These are phyloP conservation scores for Aplocera efformata DNA, from an alignment of 2,888 invertebrate species.

Conservation along the genomic window DNA sequence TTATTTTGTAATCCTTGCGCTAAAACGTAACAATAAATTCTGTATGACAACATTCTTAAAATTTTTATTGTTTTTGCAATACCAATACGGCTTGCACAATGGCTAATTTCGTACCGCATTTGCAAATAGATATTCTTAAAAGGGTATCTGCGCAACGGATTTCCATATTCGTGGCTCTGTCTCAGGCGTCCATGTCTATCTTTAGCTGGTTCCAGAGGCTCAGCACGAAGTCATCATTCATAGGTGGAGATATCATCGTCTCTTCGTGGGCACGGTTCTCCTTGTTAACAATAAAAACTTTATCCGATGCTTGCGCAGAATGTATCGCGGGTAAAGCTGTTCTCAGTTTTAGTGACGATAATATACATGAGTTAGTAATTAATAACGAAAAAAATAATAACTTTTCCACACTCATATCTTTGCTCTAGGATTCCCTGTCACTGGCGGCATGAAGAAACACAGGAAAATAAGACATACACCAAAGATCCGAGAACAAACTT, in stretches of 20 bases:
- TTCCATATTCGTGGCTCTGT: slow-evolving; percentile 74
- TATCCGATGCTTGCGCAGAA: slow-evolving; percentile 72
- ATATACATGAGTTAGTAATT: too few relatives aligned
- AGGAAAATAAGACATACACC: too few relatives aligned
- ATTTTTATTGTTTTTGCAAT: slow-evolving; percentile 22
- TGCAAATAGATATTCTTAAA: slow-evolving; percentile 20
- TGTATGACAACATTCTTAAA: slow-evolving; percentile 4
- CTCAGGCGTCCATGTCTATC: slow-evolving; percentile 62
- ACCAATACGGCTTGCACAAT: slow-evolving; percentile 15
- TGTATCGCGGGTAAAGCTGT: slow-evolving; percentile 64
- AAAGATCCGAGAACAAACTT: too few relatives aligned
- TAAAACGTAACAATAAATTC: slow-evolving; percentile 1
- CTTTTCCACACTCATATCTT: too few relatives aligned
- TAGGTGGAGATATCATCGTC: slow-evolving; percentile 78
- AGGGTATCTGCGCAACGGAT: slow-evolving; percentile 33
- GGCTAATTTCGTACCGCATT: slow-evolving; percentile 18
- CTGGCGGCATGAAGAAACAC: too few relatives aligned
- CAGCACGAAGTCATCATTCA: slow-evolving; percentile 80
- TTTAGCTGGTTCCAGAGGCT: slow-evolving; percentile 66
- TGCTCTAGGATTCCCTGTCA: too few relatives aligned
- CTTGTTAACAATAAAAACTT: slow-evolving; percentile 80
- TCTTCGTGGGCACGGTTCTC: slow-evolving; percentile 67
- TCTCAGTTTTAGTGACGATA: slow-evolving; percentile 35
- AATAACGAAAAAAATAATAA: too few relatives aligned
- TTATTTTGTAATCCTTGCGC: too few relatives aligned